Percentiles rank a stretch among this genome's conserved stretches.
These are phyloP conservation scores for Anthophora plumipes DNA, from an alignment of 2,888 invertebrate species.

Conservation along the genomic window DNA sequence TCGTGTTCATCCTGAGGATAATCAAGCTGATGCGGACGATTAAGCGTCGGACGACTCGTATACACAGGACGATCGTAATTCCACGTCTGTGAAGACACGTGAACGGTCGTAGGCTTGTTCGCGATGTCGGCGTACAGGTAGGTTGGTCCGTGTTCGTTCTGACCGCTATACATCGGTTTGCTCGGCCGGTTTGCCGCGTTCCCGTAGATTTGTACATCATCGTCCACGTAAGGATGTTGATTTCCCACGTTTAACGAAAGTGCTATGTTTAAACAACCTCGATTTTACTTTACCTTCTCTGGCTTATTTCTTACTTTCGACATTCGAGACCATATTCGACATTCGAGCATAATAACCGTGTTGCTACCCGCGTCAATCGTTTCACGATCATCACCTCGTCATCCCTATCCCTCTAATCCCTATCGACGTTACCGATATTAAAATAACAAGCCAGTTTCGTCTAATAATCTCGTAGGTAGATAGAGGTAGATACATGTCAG, in stretches of 20 bases:
- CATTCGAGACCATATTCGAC: background rate
- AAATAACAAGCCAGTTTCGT: too few species aligned
- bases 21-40: conserved; percentile 67
- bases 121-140: conserved; percentile 62
- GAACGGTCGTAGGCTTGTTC: conserved; percentile 73
- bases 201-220: conserved; percentile 84
- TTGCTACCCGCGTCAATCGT: background rate
- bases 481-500: too few species aligned
- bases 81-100: conserved; percentile 51
- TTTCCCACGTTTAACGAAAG: conserved; percentile 81
- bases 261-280: conserved; percentile 71
- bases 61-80: conserved; percentile 70
- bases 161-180: conserved; percentile 81
- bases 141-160: conserved; percentile 57
- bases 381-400: too few species aligned
- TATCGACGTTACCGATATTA: too few species aligned
- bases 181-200: conserved; percentile 78
- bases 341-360: background rate
- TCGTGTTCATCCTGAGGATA: conserved; percentile 82
- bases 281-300: conserved; percentile 45
- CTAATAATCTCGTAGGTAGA: too few species aligned
- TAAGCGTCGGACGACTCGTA: conserved; percentile 79
- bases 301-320: background rate
- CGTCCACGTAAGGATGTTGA: conserved; percentile 84
- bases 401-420: too few species aligned